Evolutionary conservation across 2,888 invertebrate species (phyloP), one percentile per base, ranked within the genome.

Genomic region (Tuberolachnus salignus): DNA sequence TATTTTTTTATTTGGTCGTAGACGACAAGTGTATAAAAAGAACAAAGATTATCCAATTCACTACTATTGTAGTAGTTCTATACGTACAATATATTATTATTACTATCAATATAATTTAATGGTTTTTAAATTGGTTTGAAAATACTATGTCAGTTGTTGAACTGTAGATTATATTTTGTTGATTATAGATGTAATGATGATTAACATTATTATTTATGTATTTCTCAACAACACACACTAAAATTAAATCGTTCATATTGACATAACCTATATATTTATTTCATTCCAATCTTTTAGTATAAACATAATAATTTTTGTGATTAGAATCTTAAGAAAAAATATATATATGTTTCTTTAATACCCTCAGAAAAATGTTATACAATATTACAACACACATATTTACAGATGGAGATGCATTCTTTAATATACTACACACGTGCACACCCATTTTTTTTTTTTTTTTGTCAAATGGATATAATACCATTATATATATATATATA

Each of bases 391-490:
- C 23, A 26, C 26, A 46, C 21, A 44, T 63, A 44, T 19, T 21
- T 64, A 19, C 44, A 26, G 8, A 59, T 59, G 26, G 23, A 26
- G 34, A 34, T 34, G 34, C 34, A 34, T 34, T 34, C 34, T 34
- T 34, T 34, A 6, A 34, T 34, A 34, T 6, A 34, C 34, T 34
- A n/a, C 0, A 59, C 9, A 59, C 23, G 26, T 16, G 6, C 21
- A 55, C 14, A n/a, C 59, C 26, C 59, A 59, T 59, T 59, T 59
- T 16, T 59, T 59, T 34, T 59, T 59, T 59, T 16, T 59, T 59
- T 34, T 26, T 26, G 59, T 34, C 26, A 59, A 26, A 26, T 6
- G 6, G 34, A 34, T 34, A 34, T 34, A 34, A 34, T n/a, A n/a
- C n/a, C n/a, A n/a, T n/a, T n/a, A n/a, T n/a, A n/a, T n/a, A n/a